Conservation (phyloP, 2,113 vertebrate species). For the Neopipo cinnamomea region DNA sequence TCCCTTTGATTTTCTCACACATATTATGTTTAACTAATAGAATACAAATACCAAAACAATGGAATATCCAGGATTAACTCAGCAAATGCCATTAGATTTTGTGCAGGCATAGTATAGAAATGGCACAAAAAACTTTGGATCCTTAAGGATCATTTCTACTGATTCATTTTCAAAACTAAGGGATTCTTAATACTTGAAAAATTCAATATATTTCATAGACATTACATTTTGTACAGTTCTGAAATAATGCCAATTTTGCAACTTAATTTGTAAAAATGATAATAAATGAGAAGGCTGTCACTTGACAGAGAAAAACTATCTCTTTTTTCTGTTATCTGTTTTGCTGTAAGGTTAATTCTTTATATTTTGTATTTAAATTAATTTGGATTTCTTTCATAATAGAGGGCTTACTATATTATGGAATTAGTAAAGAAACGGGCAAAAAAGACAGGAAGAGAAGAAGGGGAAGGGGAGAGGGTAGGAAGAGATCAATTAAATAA, state of each 20-base stretch:
- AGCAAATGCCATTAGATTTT: constrained; percentile 60
- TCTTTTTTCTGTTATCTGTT: constrained; percentile 71
- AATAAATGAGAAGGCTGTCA: constrained; percentile 43
- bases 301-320: constrained; percentile 40
- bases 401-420: constrained; percentile 58
- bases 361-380: constrained; percentile 75
- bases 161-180: constrained; percentile 50
- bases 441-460: constrained; percentile 34
- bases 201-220: constrained; percentile 53
- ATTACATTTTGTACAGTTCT: constrained; percentile 58
- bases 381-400: constrained; percentile 68
- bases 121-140: constrained; percentile 41
- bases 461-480: background rate
- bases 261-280: constrained; percentile 60
- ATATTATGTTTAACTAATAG: constrained; percentile 62
- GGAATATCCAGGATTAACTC: constrained; percentile 64
- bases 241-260: constrained; percentile 62
- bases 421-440: constrained; percentile 64
- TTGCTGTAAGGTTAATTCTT: constrained; percentile 72
- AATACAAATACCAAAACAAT: constrained; percentile 62
- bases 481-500: constrained; percentile 63
- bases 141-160: constrained; percentile 48
- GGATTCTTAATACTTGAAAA: constrained; percentile 59
- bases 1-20: constrained; percentile 58
- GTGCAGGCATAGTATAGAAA: constrained; percentile 19